These are phyloP conservation scores for Sitobion miscanthi DNA, from an alignment of 1,140 invertebrate species.

Conservation along the genomic window DNA sequence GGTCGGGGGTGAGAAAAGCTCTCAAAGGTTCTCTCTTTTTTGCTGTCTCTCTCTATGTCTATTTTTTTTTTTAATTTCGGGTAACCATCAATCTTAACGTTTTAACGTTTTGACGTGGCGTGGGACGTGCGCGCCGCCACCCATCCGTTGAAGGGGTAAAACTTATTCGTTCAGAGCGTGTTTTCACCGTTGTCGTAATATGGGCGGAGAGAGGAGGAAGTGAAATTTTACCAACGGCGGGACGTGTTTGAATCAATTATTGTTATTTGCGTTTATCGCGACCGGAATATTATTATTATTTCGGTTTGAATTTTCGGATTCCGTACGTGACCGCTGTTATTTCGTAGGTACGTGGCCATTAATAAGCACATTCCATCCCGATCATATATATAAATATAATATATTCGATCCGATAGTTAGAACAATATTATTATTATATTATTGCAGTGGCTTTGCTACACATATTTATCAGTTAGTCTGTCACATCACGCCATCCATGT, in stretches of 20 bases:
- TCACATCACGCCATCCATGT: not conserved
- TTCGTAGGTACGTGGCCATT: not conserved
- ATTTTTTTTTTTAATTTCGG: not conserved
- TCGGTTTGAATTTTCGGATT: not conserved
- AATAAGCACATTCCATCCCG: not conserved
- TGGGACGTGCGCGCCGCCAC: not conserved
- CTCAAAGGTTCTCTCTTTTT: not conserved
- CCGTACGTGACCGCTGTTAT: not conserved
- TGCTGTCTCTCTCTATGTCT: not conserved
- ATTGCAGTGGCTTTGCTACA: not conserved
- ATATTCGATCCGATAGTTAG: not conserved
- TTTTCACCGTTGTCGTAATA: not conserved
- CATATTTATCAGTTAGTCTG: not conserved
- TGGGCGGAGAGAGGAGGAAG: not conserved
- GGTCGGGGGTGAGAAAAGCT: not conserved
- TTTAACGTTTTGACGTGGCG: conserved; percentile 23
- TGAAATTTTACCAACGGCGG: not conserved
- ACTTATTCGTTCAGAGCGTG: not conserved
- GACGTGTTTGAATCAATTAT: conserved; percentile 13
- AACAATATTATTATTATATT: not conserved
- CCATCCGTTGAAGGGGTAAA: not conserved
- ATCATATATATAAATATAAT: not conserved
- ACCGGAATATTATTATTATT: conserved; percentile 8
- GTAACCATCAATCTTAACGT: conserved; percentile 6
- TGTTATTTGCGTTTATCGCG: conserved; percentile 4